phyloP scores from a whole-genome alignment of 2,113 vertebrate genomes.

The Cisticola juncidis region DNA sequence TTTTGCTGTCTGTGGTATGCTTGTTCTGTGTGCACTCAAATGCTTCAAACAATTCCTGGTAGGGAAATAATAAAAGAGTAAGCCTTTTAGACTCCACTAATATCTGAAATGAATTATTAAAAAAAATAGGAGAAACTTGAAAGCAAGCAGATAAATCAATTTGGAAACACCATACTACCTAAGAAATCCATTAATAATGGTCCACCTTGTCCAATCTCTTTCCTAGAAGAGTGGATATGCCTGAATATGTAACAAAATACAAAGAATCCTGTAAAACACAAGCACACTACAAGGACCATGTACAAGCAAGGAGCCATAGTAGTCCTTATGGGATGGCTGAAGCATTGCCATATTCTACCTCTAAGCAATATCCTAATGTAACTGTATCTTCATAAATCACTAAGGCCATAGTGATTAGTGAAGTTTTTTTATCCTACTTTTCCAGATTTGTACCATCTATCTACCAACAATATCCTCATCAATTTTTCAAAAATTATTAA shows the following conservation, averaged over 20 bases:
- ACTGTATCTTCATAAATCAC: background rate
- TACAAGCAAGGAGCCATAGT: background rate
- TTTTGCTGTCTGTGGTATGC: constrained; percentile 11
- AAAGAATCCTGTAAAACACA: background rate
- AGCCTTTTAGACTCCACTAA: background rate
- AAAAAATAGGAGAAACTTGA: background rate
- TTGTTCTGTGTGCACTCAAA: constrained; percentile 70
- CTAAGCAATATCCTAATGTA: background rate
- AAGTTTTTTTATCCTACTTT: background rate
- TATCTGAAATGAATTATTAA: background rate
- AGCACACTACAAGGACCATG: background rate
- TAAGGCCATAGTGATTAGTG: background rate
- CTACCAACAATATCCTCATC: background rate
- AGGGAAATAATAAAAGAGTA: background rate
- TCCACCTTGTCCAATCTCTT: background rate
- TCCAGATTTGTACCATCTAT: background rate
- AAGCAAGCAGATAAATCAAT: background rate
- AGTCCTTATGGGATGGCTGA: background rate
- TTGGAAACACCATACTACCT: background rate
- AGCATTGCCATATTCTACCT: background rate
- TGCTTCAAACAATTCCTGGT: constrained; percentile 83
- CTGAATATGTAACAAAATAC: background rate
- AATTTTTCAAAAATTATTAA: background rate
- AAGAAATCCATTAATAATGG: background rate
- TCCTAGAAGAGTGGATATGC: background rate